Evolutionary conservation across 1,140 invertebrate genomes (phyloP).

Genomic region (Lasioglossum baleicum): DNA sequence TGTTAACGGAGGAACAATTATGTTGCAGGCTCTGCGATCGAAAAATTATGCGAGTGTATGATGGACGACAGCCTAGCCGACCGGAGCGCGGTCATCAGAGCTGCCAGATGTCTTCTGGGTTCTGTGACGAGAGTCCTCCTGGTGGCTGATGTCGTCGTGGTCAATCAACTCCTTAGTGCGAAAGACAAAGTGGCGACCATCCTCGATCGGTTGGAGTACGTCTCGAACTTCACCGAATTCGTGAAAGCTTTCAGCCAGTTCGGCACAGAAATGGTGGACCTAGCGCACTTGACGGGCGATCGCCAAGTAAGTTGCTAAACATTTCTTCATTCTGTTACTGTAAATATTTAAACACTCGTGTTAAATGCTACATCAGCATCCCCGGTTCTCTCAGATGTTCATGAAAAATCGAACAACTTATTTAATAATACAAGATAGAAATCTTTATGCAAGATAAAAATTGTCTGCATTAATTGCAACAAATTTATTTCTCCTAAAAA

Average conservation of each 20-base stretch:
- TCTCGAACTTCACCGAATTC: slow-evolving; percentile 98
- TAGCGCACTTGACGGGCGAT: slow-evolving; percentile 94
- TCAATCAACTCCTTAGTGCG: slow-evolving; percentile 96
- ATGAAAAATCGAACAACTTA: too few relatives aligned
- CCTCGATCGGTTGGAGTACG: slow-evolving; percentile 93
- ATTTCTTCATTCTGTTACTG: neutral
- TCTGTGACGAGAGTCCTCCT: slow-evolving; percentile 98
- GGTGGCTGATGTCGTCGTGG: slow-evolving; percentile 98
- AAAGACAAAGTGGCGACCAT: slow-evolving; percentile 97
- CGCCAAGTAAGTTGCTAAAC: slow-evolving; percentile 69
- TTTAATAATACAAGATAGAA: too few relatives aligned
- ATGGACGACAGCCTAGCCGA: slow-evolving; percentile 85
- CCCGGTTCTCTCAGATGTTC: too few relatives aligned
- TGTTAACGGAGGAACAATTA: neutral
- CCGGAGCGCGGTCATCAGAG: slow-evolving; percentile 90
- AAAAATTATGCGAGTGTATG: slow-evolving; percentile 91
- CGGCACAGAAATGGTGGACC: slow-evolving; percentile 98
- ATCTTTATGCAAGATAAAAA: too few relatives aligned
- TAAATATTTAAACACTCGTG: too few relatives aligned
- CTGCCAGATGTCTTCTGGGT: slow-evolving; percentile 94
- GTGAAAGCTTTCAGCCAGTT: slow-evolving; percentile 99
- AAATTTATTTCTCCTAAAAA: too few relatives aligned
- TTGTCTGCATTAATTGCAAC: too few relatives aligned
- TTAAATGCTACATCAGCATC: too few relatives aligned
- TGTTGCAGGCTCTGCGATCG: slow-evolving; percentile 89